Percentiles rank a stretch among this genome's conserved stretches.
Evolutionary conservation across 1,140 invertebrate genomes (phyloP).

Genomic region (Ceratosolen fusciceps): DNA sequence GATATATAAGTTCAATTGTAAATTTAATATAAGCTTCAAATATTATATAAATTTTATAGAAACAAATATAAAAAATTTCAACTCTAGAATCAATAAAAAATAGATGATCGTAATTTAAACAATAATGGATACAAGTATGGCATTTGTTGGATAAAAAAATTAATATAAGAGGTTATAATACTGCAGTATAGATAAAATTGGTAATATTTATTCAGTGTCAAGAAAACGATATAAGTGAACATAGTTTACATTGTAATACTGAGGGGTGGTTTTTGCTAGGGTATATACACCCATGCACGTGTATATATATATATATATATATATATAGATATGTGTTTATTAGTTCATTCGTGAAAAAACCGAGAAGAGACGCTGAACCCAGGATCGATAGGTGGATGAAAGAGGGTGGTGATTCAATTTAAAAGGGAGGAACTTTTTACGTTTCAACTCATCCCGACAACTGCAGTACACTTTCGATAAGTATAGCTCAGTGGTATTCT

Average conservation of each 20-base stretch:
- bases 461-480: not conserved
- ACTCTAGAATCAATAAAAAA: no score
- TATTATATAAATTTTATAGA: no score
- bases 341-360: not conserved
- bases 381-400: not conserved
- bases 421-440: slow-evolving; percentile 19
- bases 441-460: not conserved
- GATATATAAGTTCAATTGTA: no score
- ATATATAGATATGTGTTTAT: not conserved
- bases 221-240: not conserved
- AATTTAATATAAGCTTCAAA: no score
- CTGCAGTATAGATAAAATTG: no score
- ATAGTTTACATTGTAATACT: not conserved
- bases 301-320: no score
- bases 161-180: no score
- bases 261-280: slow-evolving; percentile 41
- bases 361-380: slow-evolving; percentile 2
- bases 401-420: not conserved
- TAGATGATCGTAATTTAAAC: no score
- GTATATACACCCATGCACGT: no score
- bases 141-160: no score
- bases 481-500: slow-evolving; percentile 23
- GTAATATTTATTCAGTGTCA: slow-evolving; percentile 42
- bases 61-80: no score
- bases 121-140: no score